Base-by-base conservation (phyloP, 1,140 invertebrate species). In the Planococcus citri region DNA sequence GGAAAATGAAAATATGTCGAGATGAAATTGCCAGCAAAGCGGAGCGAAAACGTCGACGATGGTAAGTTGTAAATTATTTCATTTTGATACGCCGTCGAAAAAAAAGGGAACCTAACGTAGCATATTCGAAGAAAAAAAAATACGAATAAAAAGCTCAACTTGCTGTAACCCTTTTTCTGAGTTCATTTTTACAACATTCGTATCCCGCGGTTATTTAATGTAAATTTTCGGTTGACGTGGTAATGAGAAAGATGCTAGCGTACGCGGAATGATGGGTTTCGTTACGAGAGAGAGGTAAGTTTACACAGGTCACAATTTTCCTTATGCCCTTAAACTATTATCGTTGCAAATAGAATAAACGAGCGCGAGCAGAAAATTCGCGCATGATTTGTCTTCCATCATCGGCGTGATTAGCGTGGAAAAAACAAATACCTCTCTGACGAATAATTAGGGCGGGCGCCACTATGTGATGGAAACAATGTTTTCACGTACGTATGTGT, bases 151-250 rank as follows among this genome's bases (percentile, higher is more conserved):
- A 33, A 33, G 29, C 29, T 6, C 29, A 33, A 6, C 29, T 33
- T 17, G n/a, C 41, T 14, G 6, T 51, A 51, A 51, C 41, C 41
- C 41, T 51, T 51, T 51, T 51, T 51, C 17, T 51, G 6, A 6
- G n/a, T 14, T 37, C 41, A 51, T 51, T 51, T 51, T n/a, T 33
- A 33, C 12, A 4, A n/a, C 41, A 17, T 51, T 9, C 41, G 17
- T 51, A 51, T 9, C 41, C 41, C 41, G 41, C 41, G 41, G 41
- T 51, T 51, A 51, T 51, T 51, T 51, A 51, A 51, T 51, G 41
- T 51, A 51, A 51, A 51, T 51, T 51, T 51, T 51, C 41, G 41
- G 41, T 51, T 51, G 6, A 51, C 41, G 41, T 51, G 41, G 41
- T 51, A 51, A 51, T 20, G 41, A 20, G n/a, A 51, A 51, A 3